Percentiles rank a stretch among this genome's conserved stretches.
These are phyloP conservation scores for Sakesphorus luctuosus DNA, from an alignment of 2,113 vertebrate genomes.

Conservation along the genomic window DNA sequence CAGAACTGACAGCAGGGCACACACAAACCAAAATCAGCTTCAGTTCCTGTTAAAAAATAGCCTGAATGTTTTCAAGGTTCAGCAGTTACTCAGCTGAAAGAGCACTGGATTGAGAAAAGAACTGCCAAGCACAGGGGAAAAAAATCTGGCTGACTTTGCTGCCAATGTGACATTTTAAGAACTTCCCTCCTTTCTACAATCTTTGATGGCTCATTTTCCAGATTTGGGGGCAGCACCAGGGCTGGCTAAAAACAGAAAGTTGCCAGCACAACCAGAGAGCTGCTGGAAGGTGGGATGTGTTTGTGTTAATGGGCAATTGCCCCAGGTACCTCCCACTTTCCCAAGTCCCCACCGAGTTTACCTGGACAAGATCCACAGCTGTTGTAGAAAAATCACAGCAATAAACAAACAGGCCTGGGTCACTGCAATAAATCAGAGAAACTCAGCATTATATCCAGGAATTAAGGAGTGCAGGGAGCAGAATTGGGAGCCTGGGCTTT, in stretches of 20 bases:
- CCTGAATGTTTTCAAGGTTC: not conserved
- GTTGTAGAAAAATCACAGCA: constrained; percentile 94
- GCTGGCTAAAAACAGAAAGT: not conserved
- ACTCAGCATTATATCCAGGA: not conserved
- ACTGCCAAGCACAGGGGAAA: not conserved
- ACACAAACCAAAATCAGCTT: not conserved
- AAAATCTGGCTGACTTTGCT: not conserved
- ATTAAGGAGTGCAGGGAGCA: not conserved
- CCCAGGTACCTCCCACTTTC: not conserved
- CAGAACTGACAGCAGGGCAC: not conserved
- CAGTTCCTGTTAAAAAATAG: constrained; percentile 23
- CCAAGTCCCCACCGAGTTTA: constrained; percentile 46
- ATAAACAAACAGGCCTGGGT: constrained; percentile 92
- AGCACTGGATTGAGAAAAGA: not conserved
- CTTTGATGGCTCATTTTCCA: not conserved
- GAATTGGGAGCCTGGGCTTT: not conserved
- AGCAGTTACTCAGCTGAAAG: constrained; percentile 15
- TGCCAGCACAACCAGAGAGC: not conserved
- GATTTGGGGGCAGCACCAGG: not conserved
- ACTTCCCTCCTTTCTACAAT: not conserved
- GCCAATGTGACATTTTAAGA: not conserved
- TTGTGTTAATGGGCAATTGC: not conserved
- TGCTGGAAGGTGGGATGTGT: not conserved
- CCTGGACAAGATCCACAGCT: constrained; percentile 92
- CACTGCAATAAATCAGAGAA: constrained; percentile 79